Evolutionary conservation across 2,888 invertebrate genomes (phyloP).

Genomic region (Hemistola chrysoprasaria): DNA sequence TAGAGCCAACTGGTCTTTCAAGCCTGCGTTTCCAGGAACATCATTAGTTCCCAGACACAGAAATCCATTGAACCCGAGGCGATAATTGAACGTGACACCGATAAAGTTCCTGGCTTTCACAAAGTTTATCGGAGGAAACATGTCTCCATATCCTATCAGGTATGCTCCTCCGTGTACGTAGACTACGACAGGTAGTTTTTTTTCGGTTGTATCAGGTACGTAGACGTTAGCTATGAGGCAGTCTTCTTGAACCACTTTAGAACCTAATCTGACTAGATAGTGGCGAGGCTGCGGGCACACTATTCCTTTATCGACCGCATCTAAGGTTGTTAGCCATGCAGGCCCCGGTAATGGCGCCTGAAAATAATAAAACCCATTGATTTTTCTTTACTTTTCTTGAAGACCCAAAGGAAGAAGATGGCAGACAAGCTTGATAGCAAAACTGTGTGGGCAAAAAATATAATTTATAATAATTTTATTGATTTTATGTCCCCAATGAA

Average conservation of each 20-base stretch:
- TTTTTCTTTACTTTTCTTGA: too few relatives aligned
- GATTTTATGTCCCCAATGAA: too few relatives aligned
- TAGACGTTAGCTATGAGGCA: constrained; percentile 62
- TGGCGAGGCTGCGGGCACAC: constrained; percentile 34
- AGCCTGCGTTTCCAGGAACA: constrained; percentile 53
- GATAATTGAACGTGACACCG: constrained; percentile 45
- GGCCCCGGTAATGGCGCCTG: constrained; percentile 46
- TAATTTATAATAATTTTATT: too few relatives aligned
- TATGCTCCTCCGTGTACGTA: constrained; percentile 47
- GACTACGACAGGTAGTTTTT: constrained; percentile 41
- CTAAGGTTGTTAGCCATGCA: constrained; percentile 33
- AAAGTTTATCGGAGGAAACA: constrained; percentile 24
- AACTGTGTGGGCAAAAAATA: too few relatives aligned
- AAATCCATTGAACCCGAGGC: constrained; percentile 45
- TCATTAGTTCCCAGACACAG: constrained; percentile 46
- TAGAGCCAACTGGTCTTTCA: constrained; percentile 52
- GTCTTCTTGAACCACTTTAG: constrained; percentile 39
- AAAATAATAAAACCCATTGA: constrained; percentile 11
- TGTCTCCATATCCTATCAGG: constrained; percentile 34
- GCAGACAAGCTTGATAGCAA: too few relatives aligned
- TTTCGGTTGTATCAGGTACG: constrained; percentile 46
- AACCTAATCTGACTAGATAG: background rate
- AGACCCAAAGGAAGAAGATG: too few relatives aligned
- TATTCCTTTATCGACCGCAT: constrained; percentile 35
- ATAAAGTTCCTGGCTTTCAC: constrained; percentile 35